These are phyloP conservation scores for Formica aserva DNA, from an alignment of 2,888 invertebrate species.

Conservation along the genomic window DNA sequence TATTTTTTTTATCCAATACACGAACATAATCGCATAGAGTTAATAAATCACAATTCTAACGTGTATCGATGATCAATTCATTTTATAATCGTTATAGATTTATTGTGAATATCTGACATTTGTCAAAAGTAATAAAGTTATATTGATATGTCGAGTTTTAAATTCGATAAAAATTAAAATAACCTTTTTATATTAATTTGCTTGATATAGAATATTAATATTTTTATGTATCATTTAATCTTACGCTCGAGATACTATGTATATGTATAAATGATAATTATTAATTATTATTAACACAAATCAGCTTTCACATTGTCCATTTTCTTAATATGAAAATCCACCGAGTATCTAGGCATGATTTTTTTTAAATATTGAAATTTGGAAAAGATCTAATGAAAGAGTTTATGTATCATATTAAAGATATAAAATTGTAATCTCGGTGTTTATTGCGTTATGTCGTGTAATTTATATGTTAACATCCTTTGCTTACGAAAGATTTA, in stretches of 20 bases:
- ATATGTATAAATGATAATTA: background rate
- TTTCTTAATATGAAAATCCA: background rate
- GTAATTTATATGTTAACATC: background rate
- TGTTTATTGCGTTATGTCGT: too few species aligned
- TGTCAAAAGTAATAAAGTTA: background rate
- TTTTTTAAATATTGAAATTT: background rate
- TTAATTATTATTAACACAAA: background rate
- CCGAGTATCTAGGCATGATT: background rate
- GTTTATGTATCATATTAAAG: background rate
- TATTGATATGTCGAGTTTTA: background rate
- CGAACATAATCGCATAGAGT: background rate
- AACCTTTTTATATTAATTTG: background rate
- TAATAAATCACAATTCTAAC: constrained; percentile 4
- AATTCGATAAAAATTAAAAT: background rate
- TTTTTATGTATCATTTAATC: background rate
- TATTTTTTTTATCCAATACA: background rate
- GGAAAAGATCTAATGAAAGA: background rate
- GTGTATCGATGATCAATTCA: background rate
- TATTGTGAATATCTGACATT: background rate
- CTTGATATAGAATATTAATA: background rate
- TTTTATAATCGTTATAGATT: background rate
- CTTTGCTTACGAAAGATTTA: background rate
- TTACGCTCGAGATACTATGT: background rate
- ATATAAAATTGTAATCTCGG: background rate
- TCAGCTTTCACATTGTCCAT: background rate